Percentiles rank a stretch among this genome's conserved stretches.
Conservation (phyloP, 2,888 invertebrate genomes). For the Tiliacea aurago region DNA sequence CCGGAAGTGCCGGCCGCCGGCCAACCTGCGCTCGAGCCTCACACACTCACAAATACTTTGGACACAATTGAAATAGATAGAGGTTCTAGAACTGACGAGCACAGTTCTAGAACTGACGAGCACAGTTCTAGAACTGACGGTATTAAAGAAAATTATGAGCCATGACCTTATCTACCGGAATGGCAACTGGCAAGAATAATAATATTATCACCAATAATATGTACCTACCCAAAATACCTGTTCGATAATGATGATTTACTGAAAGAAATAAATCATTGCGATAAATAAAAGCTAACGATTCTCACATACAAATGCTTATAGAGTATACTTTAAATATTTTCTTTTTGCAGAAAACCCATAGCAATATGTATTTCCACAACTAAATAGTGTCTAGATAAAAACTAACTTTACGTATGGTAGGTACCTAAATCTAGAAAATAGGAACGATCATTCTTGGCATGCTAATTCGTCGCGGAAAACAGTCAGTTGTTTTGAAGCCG, state of each 20-base stretch:
- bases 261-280: not conserved
- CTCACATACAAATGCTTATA: not conserved
- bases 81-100: not conserved
- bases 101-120: not conserved
- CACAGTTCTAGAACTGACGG: no score
- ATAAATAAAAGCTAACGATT: not conserved
- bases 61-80: not conserved
- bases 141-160: not conserved
- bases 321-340: constrained; percentile 7
- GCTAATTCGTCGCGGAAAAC: not conserved
- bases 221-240: no score
- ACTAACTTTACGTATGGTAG: not conserved
- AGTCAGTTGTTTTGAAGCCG: not conserved
- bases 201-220: not conserved
- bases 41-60: not conserved
- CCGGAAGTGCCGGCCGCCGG: constrained; percentile 12
- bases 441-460: not conserved
- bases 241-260: not conserved
- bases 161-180: not conserved
- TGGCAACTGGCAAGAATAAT: not conserved
- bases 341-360: not conserved
- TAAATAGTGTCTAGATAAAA: not conserved
- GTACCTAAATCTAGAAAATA: not conserved
- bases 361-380: not conserved
- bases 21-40: not conserved